phyloP scores from a whole-genome alignment of 2,888 invertebrate genomes.

The Calliphora vomitoria region DNA sequence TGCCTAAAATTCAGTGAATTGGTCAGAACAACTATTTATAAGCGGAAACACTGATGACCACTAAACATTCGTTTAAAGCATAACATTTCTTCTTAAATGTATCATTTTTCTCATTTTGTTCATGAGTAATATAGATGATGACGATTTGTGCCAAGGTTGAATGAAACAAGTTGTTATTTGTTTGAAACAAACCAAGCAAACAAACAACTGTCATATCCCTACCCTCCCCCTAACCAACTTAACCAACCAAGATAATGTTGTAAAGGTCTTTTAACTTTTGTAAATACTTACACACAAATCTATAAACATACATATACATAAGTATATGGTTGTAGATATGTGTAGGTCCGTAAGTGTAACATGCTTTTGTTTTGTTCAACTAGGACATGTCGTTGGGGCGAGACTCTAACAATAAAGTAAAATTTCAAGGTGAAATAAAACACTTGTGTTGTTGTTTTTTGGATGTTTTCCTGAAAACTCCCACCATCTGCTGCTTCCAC shows the following conservation, averaged over 20 bases:
- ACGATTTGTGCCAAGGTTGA: constrained; percentile 41
- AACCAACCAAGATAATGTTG: constrained; percentile 36
- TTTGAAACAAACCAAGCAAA: constrained; percentile 43
- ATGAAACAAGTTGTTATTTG: constrained; percentile 37
- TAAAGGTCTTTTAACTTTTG: constrained; percentile 60
- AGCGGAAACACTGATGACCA: constrained; percentile 9
- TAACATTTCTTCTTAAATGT: constrained; percentile 10
- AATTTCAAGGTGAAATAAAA: constrained; percentile 42
- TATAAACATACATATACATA: constrained; percentile 4
- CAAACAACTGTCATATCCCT: constrained; percentile 13
- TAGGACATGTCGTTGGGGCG: constrained; percentile 28
- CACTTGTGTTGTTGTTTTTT: background rate
- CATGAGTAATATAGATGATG: background rate
- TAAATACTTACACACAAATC: background rate
- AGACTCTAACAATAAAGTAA: constrained; percentile 46
- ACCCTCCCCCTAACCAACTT: background rate
- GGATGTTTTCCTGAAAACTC: background rate
- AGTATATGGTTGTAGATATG: background rate
- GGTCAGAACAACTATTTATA: too few relatives aligned
- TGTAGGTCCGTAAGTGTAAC: constrained; percentile 20
- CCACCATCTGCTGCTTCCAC: background rate
- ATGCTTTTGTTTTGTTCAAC: constrained; percentile 23
- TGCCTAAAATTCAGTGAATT: too few relatives aligned
- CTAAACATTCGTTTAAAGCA: constrained; percentile 24
- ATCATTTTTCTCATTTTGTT: background rate